Conservation (phyloP, 2,888 invertebrate genomes). For the Prosopocoilus inquinatus region DNA sequence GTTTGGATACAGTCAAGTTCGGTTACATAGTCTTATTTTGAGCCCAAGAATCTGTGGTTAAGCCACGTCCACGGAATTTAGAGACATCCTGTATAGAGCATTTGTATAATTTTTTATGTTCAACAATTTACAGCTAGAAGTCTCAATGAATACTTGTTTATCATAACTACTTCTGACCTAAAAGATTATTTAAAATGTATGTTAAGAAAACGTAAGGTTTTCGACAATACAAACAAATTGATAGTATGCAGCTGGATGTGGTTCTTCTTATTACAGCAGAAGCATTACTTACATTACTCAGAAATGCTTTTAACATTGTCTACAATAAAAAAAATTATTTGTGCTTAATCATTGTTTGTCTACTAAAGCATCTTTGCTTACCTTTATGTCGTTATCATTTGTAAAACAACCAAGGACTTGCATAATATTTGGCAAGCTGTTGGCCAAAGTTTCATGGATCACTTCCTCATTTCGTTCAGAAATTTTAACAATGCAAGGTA, state of each 20-base stretch:
- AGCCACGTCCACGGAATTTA: too few species aligned
- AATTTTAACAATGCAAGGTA: slow-evolving; percentile 72
- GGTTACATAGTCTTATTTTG: too few species aligned
- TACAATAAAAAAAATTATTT: slow-evolving; percentile 40
- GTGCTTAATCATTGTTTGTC: background rate
- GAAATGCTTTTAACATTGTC: slow-evolving; percentile 66
- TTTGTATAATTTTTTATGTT: too few species aligned
- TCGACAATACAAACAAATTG: slow-evolving; percentile 75
- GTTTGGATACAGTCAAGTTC: too few species aligned
- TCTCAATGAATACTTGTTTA: background rate
- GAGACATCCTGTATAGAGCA: too few species aligned
- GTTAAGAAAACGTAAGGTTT: slow-evolving; percentile 67
- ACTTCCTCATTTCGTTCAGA: slow-evolving; percentile 69
- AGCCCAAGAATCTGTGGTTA: too few species aligned
- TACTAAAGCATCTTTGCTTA: slow-evolving; percentile 16
- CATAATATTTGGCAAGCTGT: slow-evolving; percentile 64
- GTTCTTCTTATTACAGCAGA: slow-evolving; percentile 80
- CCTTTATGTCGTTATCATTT: slow-evolving; percentile 69
- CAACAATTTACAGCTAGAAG: background rate
- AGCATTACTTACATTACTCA: slow-evolving; percentile 60
- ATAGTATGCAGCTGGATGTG: slow-evolving; percentile 76
- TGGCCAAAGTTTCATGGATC: slow-evolving; percentile 66
- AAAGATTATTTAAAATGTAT: slow-evolving; percentile 63
- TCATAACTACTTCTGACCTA: slow-evolving; percentile 50
- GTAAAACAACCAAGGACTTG: slow-evolving; percentile 67